Base-by-base conservation (phyloP, 2,888 invertebrate genomes). In the Bedellia somnulentella region DNA sequence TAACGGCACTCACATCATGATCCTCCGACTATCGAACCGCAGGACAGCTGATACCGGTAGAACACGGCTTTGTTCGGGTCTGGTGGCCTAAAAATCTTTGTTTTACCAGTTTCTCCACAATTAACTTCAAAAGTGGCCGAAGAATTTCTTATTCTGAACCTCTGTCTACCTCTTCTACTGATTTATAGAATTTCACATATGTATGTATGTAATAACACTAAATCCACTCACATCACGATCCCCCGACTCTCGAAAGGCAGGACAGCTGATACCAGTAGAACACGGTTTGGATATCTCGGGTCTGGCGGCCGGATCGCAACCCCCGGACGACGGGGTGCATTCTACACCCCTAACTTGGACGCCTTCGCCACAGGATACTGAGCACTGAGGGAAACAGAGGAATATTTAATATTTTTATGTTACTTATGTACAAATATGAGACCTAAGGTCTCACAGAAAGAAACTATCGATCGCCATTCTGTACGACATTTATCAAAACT, bases 331-430 rank as follows among this genome's bases (percentile, higher is more conserved):
- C 56, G 81, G 86, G 35, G 85, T 79, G 55, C 95, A 95, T 49
- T 89, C 86, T 29, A 93, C 87, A 18, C 83, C 83, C 11, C 95
- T 81, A 14, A 86, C 86, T 62, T 90, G 90, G 17, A 87, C 76
- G 0, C 95, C 95, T 52, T 83, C 89, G 6, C 93, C 95, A 52
- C 95, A 96, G 6, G 89, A 88, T 6, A 88, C 90, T n/a, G 94
- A 94, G 55, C 96, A 96, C 93, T 94, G 71, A 17, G 17, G 34
- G 15, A 18, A 3, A 11, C 31, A 24, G 16, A 9, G 2, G 15
- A 15, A 24, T 11, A 13, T n/a, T n/a, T n/a, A n/a, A n/a, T n/a
- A n/a, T n/a, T 4, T 10, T 4, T n/a, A n/a, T n/a, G n/a, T n/a
- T n/a, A n/a, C n/a, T n/a, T n/a, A n/a, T n/a, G n/a, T n/a, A n/a